Conservation (phyloP, 2,113 vertebrate genomes). For the Lota lota region DNA sequence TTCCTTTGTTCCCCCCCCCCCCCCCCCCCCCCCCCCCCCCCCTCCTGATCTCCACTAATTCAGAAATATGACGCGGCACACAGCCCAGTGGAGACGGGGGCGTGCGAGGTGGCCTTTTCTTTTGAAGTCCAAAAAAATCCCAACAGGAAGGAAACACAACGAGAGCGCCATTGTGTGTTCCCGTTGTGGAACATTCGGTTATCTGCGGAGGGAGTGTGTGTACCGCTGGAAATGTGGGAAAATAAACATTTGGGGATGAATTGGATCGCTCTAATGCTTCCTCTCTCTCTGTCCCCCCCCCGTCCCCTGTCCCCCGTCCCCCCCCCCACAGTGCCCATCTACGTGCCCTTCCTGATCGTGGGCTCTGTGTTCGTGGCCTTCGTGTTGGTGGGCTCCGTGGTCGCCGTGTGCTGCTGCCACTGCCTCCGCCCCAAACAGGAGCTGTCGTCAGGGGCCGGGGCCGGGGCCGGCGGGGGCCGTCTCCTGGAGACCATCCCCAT, state of each 20-base stretch:
- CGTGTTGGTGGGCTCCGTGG: conserved; percentile 89
- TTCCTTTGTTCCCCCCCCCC: neutral
- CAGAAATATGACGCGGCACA: too few relatives aligned
- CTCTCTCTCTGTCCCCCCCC: neutral
- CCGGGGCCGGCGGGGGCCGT: conserved; percentile 69
- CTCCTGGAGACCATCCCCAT: conserved; percentile 96
- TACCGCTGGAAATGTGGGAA: neutral
- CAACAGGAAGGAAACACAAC: too few relatives aligned
- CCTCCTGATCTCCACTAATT: neutral
- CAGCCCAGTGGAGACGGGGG: too few relatives aligned
- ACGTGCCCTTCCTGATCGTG: conserved; percentile 95
- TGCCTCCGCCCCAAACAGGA: conserved; percentile 97
- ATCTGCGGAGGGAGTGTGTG: neutral
- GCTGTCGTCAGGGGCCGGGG: conserved; percentile 77
- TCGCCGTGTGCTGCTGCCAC: conserved; percentile 93
- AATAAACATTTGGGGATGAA: neutral
- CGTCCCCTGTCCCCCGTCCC: conserved; percentile 28
- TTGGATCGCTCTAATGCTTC: neutral
- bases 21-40: neutral
- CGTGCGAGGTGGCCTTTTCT: too few relatives aligned
- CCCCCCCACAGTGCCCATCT: conserved; percentile 87
- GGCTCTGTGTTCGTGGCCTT: conserved; percentile 96
- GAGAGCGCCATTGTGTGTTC: too few relatives aligned
- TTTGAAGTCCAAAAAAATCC: too few relatives aligned
- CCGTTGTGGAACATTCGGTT: too few relatives aligned